Base-by-base conservation (phyloP, 2,888 invertebrate genomes). In the Phalangium opilio region DNA sequence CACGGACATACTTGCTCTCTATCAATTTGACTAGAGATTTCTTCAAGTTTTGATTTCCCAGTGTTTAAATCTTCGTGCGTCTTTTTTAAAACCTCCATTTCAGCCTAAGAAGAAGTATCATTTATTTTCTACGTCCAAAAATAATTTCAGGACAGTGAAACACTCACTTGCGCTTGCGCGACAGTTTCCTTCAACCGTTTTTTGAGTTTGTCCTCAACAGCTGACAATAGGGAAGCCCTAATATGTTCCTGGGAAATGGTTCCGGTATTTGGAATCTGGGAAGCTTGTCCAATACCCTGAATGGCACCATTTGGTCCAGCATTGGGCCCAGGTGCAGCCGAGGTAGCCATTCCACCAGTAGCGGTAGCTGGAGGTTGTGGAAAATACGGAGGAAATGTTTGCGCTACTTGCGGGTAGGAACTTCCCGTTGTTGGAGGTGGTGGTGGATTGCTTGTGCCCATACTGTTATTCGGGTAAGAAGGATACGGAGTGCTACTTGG, bases 161-260 rank as follows among this genome's bases (percentile, higher is more conserved):
- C 14, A 43, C 45, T 47, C 49, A 68, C 68, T 68, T 87, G 84
- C 52, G 83, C 79, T 64, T 90, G 89, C 59, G 83, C 83, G 52
- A 85, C 82, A 60, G 84, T 83, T 62, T 96, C 95, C 59, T 81
- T 79, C 57, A 96, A 75, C 54, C 85, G 76, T 52, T 89, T 71
- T 58, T 82, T 75, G 55, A 98, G 67, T 68, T 91, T 93, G 64
- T 98, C 95, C 67, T 93, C 89, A 1, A 96, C 85, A 19, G 95
- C 96, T 48, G 91, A 89, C 15, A 93, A 69, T 18, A 98, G 70
- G 1, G 95, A 96, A 20, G 84, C 87, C 62, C 85, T 79, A 53
- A 98, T 86, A 64, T 95, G 91, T 63, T 93, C 90, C 60, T 93
- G 89, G 42, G 90, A 83, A 49, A 91, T 89, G n/a, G 87, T 87